Conservation (phyloP, 2,888 invertebrate species). For the Lissonota sp. region DNA sequence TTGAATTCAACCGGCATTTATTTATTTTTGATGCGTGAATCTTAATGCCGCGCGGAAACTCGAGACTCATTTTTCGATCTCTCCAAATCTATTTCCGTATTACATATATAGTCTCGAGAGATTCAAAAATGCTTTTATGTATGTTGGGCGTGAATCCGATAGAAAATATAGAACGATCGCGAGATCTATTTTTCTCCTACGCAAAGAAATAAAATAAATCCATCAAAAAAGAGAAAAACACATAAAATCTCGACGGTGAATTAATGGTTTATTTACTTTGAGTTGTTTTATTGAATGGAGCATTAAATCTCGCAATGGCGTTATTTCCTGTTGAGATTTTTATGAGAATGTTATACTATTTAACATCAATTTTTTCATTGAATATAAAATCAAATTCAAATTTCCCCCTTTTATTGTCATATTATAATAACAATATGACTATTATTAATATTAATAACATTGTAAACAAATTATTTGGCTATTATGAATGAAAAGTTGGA, state of each 20-base stretch:
- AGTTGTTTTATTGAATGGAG: neutral
- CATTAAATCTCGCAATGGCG: neutral
- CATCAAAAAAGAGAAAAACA: neutral
- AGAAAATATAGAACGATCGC: slow-evolving; percentile 1
- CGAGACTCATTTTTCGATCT: slow-evolving; percentile 55
- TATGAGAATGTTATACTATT: neutral
- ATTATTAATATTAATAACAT: slow-evolving; percentile 5
- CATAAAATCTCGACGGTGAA: neutral
- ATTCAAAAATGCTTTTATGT: slow-evolving; percentile 62
- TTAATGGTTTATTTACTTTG: slow-evolving; percentile 6
- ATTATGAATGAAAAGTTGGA: neutral
- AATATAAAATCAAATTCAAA: too few relatives aligned
- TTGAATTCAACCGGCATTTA: slow-evolving; percentile 39
- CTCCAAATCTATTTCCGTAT: slow-evolving; percentile 71
- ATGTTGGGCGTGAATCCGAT: neutral
- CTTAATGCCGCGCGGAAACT: slow-evolving; percentile 63
- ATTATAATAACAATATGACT: neutral
- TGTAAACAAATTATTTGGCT: neutral
- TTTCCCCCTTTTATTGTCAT: neutral
- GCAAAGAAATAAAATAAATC: neutral
- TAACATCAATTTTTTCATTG: slow-evolving; percentile 3
- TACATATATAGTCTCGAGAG: slow-evolving; percentile 31
- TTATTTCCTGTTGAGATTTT: neutral
- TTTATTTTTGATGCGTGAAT: slow-evolving; percentile 58
- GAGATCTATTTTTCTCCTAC: neutral